These are phyloP conservation scores for Etheostoma nigrum DNA, from an alignment of 2,797 vertebrate species.

Conservation along the genomic window DNA sequence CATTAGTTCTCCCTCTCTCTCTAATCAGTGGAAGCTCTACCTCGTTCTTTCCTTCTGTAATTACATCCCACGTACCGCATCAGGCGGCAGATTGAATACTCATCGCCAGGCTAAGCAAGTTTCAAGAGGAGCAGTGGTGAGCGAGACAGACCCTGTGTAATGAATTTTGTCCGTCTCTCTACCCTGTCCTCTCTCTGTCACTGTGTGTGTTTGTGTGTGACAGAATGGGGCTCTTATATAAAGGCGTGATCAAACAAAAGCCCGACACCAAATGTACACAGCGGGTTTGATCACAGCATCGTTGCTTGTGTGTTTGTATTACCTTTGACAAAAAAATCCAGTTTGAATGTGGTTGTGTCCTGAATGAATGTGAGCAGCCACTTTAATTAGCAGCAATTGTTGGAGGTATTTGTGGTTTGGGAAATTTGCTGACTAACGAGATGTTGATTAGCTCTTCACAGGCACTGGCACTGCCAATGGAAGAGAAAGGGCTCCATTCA, in stretches of 20 bases:
- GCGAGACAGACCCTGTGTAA: slow-evolving; percentile 26
- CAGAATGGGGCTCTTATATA: slow-evolving; percentile 60
- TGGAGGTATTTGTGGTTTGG: slow-evolving; percentile 26
- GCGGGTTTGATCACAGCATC: slow-evolving; percentile 23
- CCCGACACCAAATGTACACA: slow-evolving; percentile 14
- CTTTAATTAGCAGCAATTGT: slow-evolving; percentile 41
- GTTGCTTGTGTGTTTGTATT: slow-evolving; percentile 20
- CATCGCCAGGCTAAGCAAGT: slow-evolving; percentile 42
- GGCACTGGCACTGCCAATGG: neutral
- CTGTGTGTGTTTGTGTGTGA: slow-evolving; percentile 29
- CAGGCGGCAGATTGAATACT: slow-evolving; percentile 66
- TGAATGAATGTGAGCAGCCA: slow-evolving; percentile 5
- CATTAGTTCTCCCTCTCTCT: slow-evolving; percentile 58
- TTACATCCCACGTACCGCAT: slow-evolving; percentile 70
- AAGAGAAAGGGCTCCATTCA: slow-evolving; percentile 40
- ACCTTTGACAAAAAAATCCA: slow-evolving; percentile 1
- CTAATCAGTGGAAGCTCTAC: slow-evolving; percentile 69
- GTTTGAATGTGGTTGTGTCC: neutral
- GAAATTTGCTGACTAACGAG: slow-evolving; percentile 66
- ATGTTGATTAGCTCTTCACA: slow-evolving; percentile 37
- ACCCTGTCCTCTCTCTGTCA: slow-evolving; percentile 29
- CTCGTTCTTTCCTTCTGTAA: slow-evolving; percentile 65
- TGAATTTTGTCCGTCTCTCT: slow-evolving; percentile 49
- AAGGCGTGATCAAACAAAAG: slow-evolving; percentile 58
- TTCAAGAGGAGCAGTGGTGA: slow-evolving; percentile 48